A percentile compares a stretch with the other conserved stretches of the same genome.
Conservation (phyloP, 2,888 invertebrate species). For the Priapulus caudatus region DNA sequence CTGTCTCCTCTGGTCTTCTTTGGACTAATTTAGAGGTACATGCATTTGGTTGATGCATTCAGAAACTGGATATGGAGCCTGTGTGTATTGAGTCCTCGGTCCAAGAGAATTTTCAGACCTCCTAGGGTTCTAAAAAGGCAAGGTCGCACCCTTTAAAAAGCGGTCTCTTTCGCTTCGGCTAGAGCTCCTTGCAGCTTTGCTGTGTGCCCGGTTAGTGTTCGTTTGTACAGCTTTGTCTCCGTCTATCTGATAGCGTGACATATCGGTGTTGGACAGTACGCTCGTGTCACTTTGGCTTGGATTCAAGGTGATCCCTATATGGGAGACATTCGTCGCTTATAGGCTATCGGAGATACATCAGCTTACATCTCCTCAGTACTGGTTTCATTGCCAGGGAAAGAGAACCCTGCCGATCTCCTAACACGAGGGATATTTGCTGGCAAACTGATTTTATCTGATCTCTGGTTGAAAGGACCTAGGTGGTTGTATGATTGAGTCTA, state of each 20-base stretch:
- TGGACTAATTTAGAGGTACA: not conserved
- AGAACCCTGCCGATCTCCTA: slow-evolving; percentile 28
- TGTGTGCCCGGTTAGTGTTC: slow-evolving; percentile 8
- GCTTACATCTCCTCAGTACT: slow-evolving; percentile 11
- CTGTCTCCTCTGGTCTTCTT: not conserved
- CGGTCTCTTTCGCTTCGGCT: slow-evolving; percentile 21
- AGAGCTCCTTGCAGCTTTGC: slow-evolving; percentile 10
- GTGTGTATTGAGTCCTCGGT: slow-evolving; percentile 9
- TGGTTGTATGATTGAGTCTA: slow-evolving; percentile 20
- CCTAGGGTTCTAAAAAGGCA: no score
- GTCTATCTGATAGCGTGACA: not conserved
- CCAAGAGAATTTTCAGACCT: no score
- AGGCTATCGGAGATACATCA: slow-evolving; percentile 22
- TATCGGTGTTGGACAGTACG: slow-evolving; percentile 21
- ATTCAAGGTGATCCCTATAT: no score
- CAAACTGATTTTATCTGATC: slow-evolving; percentile 9
- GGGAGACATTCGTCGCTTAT: slow-evolving; percentile 23
- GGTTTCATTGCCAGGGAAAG: slow-evolving; percentile 23
- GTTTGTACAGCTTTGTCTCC: slow-evolving; percentile 11
- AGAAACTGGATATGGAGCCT: not conserved
- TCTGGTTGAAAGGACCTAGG: slow-evolving; percentile 26
- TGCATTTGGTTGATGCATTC: not conserved
- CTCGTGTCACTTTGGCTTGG: slow-evolving; percentile 21
- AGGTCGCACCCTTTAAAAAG: slow-evolving; percentile 22
- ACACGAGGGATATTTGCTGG: slow-evolving; percentile 21